Conservation (phyloP, 2,113 vertebrate genomes). For the Phoenicopterus ruber region DNA sequence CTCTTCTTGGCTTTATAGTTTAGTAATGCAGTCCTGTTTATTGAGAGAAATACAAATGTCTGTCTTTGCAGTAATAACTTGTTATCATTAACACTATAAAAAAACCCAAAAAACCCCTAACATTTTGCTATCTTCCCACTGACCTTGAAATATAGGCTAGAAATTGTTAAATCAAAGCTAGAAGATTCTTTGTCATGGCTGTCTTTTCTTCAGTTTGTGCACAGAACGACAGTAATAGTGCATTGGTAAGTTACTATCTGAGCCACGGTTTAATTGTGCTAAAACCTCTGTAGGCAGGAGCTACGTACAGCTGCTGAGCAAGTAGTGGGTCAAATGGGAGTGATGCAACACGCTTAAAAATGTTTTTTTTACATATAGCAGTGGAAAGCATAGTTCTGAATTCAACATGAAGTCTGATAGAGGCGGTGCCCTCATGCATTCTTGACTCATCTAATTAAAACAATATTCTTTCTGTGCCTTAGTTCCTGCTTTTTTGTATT, state of each 20-base stretch:
- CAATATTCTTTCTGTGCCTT: background rate
- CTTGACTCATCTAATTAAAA: background rate
- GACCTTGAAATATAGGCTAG: background rate
- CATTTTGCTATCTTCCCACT: background rate
- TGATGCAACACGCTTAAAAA: background rate
- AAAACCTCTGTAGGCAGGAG: background rate
- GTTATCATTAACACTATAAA: background rate
- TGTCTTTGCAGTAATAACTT: background rate
- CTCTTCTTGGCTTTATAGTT: background rate
- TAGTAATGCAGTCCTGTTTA: background rate
- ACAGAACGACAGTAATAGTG: background rate
- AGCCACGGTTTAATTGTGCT: background rate
- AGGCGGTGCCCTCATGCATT: background rate
- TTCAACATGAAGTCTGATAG: background rate
- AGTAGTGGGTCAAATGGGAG: background rate
- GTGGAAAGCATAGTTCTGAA: background rate
- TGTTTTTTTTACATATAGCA: background rate
- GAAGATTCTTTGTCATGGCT: background rate
- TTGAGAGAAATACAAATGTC: background rate
- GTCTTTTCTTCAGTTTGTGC: background rate
- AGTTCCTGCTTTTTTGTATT: background rate
- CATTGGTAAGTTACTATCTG: background rate
- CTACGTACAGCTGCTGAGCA: background rate
- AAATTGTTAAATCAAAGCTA: background rate
- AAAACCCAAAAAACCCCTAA: accelerated